phyloP scores from a whole-genome alignment of 2,888 invertebrate species.

The Mimachlamys varia region DNA sequence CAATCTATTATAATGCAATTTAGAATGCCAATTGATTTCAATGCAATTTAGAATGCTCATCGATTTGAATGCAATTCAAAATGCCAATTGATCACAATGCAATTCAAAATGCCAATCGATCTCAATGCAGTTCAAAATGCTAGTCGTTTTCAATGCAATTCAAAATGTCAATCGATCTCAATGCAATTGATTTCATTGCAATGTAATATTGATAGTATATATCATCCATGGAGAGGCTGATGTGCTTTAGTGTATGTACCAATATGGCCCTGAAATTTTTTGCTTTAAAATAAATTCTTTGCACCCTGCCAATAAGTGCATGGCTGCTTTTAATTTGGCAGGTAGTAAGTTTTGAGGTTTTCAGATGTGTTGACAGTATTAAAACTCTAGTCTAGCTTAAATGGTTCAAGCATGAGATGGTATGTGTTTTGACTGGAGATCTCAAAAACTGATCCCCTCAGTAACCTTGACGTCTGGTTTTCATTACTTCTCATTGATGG shows the following conservation, averaged over 20 bases:
- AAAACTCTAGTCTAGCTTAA: neutral
- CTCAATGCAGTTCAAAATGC: too few relatives aligned
- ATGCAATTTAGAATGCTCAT: too few relatives aligned
- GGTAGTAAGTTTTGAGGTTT: neutral
- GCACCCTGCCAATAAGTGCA: slow-evolving; percentile 1
- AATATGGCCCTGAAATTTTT: neutral
- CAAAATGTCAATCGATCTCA: too few relatives aligned
- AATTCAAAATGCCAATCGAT: too few relatives aligned
- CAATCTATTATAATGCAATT: too few relatives aligned
- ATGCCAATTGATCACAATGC: too few relatives aligned
- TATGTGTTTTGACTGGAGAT: slow-evolving; percentile 8
- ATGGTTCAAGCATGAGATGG: neutral
- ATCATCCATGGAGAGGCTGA: neutral
- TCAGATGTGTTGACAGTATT: neutral
- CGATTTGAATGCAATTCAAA: too few relatives aligned
- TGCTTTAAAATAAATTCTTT: neutral
- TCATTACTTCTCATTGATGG: neutral
- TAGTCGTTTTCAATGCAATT: too few relatives aligned
- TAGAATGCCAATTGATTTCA: neutral
- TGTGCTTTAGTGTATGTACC: neutral
- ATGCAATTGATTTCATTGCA: neutral
- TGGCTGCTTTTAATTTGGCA: neutral
- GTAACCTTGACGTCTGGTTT: neutral
- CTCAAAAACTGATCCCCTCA: neutral
- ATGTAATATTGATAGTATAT: too few relatives aligned